phyloP scores from a whole-genome alignment of 2,113 vertebrate genomes.

The Esox niger region DNA sequence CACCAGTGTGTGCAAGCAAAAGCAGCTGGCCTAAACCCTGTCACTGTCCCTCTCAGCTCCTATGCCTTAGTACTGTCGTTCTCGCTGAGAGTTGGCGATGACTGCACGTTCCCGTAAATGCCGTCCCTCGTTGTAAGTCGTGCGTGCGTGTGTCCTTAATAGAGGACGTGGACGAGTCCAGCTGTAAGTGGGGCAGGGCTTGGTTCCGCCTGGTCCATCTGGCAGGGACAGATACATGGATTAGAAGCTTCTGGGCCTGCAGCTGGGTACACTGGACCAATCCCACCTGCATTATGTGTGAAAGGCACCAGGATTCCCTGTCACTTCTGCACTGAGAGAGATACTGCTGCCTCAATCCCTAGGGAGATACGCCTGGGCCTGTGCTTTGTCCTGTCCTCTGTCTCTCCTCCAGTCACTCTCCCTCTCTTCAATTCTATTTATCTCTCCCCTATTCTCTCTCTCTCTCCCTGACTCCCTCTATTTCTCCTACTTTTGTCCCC shows the following conservation, averaged over 20 bases:
- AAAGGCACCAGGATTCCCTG: background rate
- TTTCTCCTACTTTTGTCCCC: background rate
- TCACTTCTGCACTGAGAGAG: slow-evolving; percentile 12
- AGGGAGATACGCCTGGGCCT: background rate
- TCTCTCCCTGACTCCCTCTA: background rate
- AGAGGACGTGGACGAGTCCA: slow-evolving; percentile 17
- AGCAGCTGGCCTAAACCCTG: background rate
- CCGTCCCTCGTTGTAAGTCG: background rate
- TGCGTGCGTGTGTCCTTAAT: slow-evolving; percentile 12
- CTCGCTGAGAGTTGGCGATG: background rate
- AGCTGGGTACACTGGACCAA: slow-evolving; percentile 16
- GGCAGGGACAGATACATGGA: slow-evolving; percentile 37
- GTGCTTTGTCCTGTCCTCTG: background rate
- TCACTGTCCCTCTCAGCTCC: background rate
- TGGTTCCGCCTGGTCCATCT: slow-evolving; percentile 24
- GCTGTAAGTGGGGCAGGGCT: slow-evolving; percentile 27
- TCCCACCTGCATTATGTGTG: slow-evolving; percentile 19
- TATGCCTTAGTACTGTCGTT: background rate
- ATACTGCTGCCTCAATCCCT: slow-evolving; percentile 12
- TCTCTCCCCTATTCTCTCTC: background rate
- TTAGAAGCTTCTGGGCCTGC: slow-evolving; percentile 33
- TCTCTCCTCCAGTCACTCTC: background rate
- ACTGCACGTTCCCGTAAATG: background rate
- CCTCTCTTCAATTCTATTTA: background rate
- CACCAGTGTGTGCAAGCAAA: background rate